Base-by-base conservation (phyloP, 2,888 invertebrate genomes). In the Drosophila prostipennis region DNA sequence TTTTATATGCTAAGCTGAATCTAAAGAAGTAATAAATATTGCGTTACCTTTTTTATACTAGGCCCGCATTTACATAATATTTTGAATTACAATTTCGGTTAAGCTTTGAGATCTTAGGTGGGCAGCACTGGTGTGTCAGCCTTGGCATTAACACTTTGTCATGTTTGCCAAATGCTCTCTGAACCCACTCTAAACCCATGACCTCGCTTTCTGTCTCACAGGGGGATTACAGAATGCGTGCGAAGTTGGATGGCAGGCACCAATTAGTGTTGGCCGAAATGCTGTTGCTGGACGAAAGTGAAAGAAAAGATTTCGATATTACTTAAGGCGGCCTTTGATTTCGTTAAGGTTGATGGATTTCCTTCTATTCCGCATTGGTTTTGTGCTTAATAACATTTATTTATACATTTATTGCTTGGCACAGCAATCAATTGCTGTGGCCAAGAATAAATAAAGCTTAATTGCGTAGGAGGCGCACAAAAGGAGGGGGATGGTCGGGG, bases 401-500 rank as follows among this genome's bases (percentile, higher is more conserved):
- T 77, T 87, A 87, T 85, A 85, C 79, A 72, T 89, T 84, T 87
- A 89, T 89, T 87, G 86, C 88, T 88, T 80, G 71, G 77, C 86
- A 78, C 77, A 88, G 87, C 87, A 89, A 84, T 87, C 89, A 83
- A 87, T 89, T 55, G 74, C 42, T 49, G 70, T 61, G 79, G 82
- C 80, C 79, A 72, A 77, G 78, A 74, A 84, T 86, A 84, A 84
- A 89, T 86, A 86, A 80, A 80, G 78, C 88, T 84, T 84, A 87
- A 88, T 84, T 84, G 89, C 77, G 82, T 69, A 67, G 79, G 70
- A 77, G 87, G 49, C 61, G 34, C 79, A 69, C 60, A 42, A 14
- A 37, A 16, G 5, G 52, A 37, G 8, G 16, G 43, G 26, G 10
- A 10, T 2, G 53, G 34, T 13, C 11, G 10, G 19, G 42, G 13